phyloP scores from a whole-genome alignment of 2,888 invertebrate genomes.

The Asteroscopus sphinx region DNA sequence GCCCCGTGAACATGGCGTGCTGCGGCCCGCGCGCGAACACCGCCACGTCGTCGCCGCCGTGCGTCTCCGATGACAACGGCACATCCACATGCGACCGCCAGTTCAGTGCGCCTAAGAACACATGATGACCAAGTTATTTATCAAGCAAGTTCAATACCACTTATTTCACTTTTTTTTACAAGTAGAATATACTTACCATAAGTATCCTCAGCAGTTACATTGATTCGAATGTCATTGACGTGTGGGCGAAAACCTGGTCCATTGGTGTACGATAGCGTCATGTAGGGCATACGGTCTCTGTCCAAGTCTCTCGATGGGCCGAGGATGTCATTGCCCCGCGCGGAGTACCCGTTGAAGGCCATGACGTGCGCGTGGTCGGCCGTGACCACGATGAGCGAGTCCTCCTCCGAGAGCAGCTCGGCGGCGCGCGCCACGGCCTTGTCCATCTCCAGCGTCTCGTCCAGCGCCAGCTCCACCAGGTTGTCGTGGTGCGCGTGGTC shows the following conservation, averaged over 20 bases:
- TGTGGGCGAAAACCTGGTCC: conserved; percentile 74
- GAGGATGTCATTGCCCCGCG: conserved; percentile 78
- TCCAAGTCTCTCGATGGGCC: conserved; percentile 35
- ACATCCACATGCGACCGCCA: conserved; percentile 88
- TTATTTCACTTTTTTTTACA: background rate
- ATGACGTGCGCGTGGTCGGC: conserved; percentile 94
- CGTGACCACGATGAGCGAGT: conserved; percentile 94
- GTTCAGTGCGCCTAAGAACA: conserved; percentile 58
- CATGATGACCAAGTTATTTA: background rate
- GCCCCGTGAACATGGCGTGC: conserved; percentile 93
- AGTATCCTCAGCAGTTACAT: conserved; percentile 32
- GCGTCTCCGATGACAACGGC: conserved; percentile 91
- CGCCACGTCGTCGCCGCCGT: conserved; percentile 94
- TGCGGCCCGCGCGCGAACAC: conserved; percentile 93
- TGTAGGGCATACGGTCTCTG: conserved; percentile 72
- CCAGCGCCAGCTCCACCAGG: conserved; percentile 89
- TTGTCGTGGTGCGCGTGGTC: conserved; percentile 92
- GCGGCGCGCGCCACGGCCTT: conserved; percentile 87
- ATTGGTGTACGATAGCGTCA: conserved; percentile 90
- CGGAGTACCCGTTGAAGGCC: conserved; percentile 92
- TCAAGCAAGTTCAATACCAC: background rate
- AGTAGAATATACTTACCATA: conserved; percentile 32
- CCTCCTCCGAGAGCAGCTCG: conserved; percentile 73
- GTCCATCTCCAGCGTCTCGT: conserved; percentile 92
- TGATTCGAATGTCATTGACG: conserved; percentile 17